Conservation (phyloP, 1,140 invertebrate genomes). For the Drusus annulatus region DNA sequence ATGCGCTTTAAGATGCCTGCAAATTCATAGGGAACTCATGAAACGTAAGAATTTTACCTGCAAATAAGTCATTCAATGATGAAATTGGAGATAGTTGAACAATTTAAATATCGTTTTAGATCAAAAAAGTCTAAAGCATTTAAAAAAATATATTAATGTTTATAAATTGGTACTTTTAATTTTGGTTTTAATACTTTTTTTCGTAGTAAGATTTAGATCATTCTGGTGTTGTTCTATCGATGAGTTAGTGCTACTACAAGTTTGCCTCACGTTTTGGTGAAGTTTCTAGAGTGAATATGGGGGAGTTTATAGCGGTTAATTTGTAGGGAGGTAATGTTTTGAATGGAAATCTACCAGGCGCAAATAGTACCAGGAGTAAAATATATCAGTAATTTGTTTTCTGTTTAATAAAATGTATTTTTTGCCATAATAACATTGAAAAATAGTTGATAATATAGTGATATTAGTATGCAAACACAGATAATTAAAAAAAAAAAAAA, state of each 20-base stretch:
- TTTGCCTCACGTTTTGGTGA: neutral
- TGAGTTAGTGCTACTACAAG: neutral
- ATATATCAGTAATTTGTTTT: no score
- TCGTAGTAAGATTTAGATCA: neutral
- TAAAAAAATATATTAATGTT: neutral
- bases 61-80: no score
- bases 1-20: neutral
- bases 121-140: no score
- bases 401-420: no score
- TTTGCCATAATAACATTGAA: no score
- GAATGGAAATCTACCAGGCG: constrained; percentile 36
- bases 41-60: no score
- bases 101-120: no score
- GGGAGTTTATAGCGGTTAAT: no score
- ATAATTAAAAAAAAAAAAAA: no score
- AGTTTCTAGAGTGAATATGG: neutral
- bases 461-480: no score
- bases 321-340: constrained; percentile 11
- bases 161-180: neutral
- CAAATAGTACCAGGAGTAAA: constrained; percentile 8
- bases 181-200: neutral
- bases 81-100: no score
- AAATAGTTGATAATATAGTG: no score
- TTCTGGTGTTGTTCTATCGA: neutral
- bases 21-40: neutral